These are phyloP conservation scores for Crotalus horridus DNA, from an alignment of 2,113 vertebrate genomes.

Conservation along the genomic window DNA sequence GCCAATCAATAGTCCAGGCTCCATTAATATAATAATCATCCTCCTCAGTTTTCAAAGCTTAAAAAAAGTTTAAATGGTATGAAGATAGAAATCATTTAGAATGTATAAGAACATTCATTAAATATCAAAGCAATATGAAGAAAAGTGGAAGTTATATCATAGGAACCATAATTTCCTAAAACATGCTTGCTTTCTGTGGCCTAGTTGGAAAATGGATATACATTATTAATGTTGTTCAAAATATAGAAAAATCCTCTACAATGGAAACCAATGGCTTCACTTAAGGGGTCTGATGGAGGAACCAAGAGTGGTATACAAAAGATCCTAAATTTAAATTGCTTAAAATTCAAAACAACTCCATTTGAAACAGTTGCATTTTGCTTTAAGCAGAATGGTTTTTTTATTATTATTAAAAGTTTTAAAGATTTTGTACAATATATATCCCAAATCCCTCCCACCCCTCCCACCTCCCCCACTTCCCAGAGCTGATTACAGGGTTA, in stretches of 20 bases:
- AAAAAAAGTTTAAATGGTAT: slow-evolving; percentile 64
- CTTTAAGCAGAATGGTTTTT: background rate
- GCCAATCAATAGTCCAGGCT: slow-evolving; percentile 99
- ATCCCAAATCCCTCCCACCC: too few relatives aligned
- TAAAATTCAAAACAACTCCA: background rate
- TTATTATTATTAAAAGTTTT: too few relatives aligned
- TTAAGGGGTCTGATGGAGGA: background rate
- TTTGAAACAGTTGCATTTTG: background rate
- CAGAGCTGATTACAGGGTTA: too few relatives aligned
- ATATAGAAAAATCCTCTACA: background rate
- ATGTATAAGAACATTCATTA: slow-evolving; percentile 51
- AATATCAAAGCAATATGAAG: slow-evolving; percentile 25
- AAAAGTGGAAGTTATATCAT: background rate
- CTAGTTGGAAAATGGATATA: background rate
- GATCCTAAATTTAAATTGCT: background rate
- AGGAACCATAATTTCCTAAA: background rate
- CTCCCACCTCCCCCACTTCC: too few relatives aligned
- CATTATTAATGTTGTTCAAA: background rate
- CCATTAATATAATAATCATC: slow-evolving; percentile 98
- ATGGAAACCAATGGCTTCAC: background rate
- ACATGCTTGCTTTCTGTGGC: background rate
- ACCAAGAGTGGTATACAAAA: background rate
- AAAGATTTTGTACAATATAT: too few relatives aligned
- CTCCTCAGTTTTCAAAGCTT: slow-evolving; percentile 92
- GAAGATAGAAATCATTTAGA: slow-evolving; percentile 59